These are phyloP conservation scores for Phalacrocorax aristotelis DNA, from an alignment of 2,113 vertebrate species.

Conservation along the genomic window DNA sequence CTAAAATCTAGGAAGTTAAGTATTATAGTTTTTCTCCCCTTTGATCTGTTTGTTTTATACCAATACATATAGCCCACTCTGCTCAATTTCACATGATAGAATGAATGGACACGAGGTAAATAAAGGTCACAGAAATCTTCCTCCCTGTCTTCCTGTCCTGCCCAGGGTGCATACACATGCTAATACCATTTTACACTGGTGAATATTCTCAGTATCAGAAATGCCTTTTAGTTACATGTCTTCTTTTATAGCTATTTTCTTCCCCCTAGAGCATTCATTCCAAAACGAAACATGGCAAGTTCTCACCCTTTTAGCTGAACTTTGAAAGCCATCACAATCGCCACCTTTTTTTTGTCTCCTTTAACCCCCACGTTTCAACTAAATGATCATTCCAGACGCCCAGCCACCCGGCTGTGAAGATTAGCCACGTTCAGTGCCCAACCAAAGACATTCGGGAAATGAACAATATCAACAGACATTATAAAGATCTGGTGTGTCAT, in stretches of 20 bases:
- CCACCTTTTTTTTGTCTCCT: background rate
- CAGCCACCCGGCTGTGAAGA: background rate
- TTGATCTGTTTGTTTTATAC: background rate
- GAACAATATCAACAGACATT: background rate
- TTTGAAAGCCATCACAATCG: background rate
- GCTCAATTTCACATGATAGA: background rate
- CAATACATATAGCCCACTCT: background rate
- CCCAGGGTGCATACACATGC: background rate
- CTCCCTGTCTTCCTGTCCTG: background rate
- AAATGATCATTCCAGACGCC: background rate
- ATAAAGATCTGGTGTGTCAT: background rate
- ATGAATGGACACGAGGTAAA: background rate
- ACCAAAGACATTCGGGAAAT: background rate
- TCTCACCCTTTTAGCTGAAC: background rate
- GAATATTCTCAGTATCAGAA: background rate
- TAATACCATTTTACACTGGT: background rate
- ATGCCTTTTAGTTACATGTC: background rate
- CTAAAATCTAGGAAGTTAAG: background rate
- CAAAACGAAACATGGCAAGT: background rate
- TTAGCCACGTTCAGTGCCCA: background rate
- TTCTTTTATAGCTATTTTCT: background rate
- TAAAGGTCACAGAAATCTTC: background rate
- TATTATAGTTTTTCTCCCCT: background rate
- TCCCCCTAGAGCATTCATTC: background rate
- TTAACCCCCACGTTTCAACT: background rate